Conservation (phyloP, 2,113 vertebrate species). For the Platanista minor region DNA sequence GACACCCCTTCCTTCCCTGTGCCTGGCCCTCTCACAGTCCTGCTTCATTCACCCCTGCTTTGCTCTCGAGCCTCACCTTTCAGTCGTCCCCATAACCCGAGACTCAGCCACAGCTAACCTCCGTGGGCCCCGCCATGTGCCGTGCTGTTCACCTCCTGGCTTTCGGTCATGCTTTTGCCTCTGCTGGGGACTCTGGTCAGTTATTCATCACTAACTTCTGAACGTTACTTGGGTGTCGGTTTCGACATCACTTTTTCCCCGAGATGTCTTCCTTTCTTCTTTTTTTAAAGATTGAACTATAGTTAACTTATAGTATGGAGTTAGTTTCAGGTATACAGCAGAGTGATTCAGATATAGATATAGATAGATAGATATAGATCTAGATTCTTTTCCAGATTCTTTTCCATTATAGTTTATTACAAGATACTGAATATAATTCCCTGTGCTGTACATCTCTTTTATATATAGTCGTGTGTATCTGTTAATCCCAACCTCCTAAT, state of each 20-base stretch:
- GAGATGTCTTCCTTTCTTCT: no score
- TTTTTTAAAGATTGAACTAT: background rate
- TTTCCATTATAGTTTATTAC: background rate
- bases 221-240: accelerated
- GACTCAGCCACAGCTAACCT: background rate
- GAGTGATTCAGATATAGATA: background rate
- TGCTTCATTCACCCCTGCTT: accelerated
- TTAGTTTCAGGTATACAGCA: background rate
- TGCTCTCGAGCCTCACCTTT: background rate
- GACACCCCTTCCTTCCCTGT: background rate
- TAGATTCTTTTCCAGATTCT: background rate
- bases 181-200: accelerated
- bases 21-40: accelerated
- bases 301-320: background rate
- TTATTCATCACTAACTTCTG: background rate
- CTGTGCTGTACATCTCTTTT: background rate
- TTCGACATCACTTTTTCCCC: background rate
- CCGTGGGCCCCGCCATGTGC: accelerated
- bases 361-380: background rate
- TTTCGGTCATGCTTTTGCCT: background rate
- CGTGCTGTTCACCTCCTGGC: background rate
- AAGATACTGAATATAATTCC: background rate
- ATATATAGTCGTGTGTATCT: background rate
- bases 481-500: background rate
- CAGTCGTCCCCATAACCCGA: accelerated